A percentile compares a stretch with the other conserved stretches of the same genome.
Conservation (phyloP, 2,888 invertebrate genomes). For the Sialis fuliginosa region DNA sequence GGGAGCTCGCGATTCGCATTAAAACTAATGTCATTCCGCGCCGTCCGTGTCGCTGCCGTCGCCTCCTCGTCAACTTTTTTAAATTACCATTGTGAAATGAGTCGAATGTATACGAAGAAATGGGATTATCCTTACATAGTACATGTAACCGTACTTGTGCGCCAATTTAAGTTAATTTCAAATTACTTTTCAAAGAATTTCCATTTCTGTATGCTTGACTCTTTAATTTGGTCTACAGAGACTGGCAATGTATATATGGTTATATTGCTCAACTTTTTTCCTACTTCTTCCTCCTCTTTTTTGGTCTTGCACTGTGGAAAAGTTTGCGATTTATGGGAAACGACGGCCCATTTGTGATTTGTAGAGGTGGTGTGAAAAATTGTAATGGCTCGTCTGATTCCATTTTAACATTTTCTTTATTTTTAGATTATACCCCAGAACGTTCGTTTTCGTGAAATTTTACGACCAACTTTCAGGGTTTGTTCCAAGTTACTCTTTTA, state of each 20-base stretch:
- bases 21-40: neutral
- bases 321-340: neutral
- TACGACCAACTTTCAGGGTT: too few relatives aligned
- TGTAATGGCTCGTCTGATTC: too few relatives aligned
- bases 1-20: neutral
- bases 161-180: conserved; percentile 20
- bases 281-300: neutral
- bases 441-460: too few relatives aligned
- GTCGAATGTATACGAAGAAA: conserved; percentile 3
- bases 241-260: conserved; percentile 9
- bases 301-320: neutral
- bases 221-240: conserved; percentile 5
- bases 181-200: conserved; percentile 23
- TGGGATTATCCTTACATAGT: neutral
- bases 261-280: neutral
- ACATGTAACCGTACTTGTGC: conserved; percentile 3
- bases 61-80: conserved; percentile 10
- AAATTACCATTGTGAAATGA: conserved; percentile 14
- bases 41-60: neutral
- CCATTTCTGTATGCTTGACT: conserved; percentile 16
- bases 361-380: neutral
- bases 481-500: too few relatives aligned
- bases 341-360: neutral
- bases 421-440: too few relatives aligned
- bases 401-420: too few relatives aligned